Evolutionary conservation across 2,113 vertebrate species (phyloP).

Genomic region (Hyla sarda): DNA sequence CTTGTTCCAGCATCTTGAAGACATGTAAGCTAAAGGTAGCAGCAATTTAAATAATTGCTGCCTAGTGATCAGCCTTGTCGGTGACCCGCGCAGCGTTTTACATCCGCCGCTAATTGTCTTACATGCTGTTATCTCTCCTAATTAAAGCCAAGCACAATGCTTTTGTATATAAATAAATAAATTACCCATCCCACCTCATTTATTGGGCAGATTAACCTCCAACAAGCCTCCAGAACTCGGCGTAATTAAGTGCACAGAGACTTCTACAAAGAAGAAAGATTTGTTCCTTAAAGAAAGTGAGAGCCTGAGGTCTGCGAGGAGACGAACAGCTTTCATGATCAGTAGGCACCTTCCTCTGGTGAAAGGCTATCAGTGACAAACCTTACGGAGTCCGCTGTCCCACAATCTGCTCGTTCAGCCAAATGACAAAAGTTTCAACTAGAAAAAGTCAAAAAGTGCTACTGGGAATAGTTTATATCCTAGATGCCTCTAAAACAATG

Average conservation of each 20-base stretch:
- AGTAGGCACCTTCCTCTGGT: background rate
- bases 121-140: conserved; percentile 53
- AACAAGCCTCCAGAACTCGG: conserved; percentile 42
- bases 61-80: conserved; percentile 33
- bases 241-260: conserved; percentile 43
- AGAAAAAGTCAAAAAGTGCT: background rate
- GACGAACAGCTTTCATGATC: conserved; percentile 8
- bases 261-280: conserved; percentile 38
- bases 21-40: background rate
- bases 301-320: background rate
- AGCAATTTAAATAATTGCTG: conserved; percentile 51
- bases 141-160: conserved; percentile 29
- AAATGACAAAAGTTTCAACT: background rate
- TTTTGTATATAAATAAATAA: conserved; percentile 46
- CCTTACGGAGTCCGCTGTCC: background rate
- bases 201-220: conserved; percentile 50
- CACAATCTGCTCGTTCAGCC: background rate
- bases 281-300: conserved; percentile 5
- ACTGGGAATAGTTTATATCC: background rate
- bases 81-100: conserved; percentile 19
- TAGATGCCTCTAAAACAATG: background rate
- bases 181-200: conserved; percentile 21
- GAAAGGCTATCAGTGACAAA: background rate
- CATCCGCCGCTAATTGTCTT: conserved; percentile 44
- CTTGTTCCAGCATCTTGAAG: background rate